Evolutionary conservation across 2,113 vertebrate species (phyloP), one percentile per base, ranked within the genome.

Genomic region (Mirza zaza): DNA sequence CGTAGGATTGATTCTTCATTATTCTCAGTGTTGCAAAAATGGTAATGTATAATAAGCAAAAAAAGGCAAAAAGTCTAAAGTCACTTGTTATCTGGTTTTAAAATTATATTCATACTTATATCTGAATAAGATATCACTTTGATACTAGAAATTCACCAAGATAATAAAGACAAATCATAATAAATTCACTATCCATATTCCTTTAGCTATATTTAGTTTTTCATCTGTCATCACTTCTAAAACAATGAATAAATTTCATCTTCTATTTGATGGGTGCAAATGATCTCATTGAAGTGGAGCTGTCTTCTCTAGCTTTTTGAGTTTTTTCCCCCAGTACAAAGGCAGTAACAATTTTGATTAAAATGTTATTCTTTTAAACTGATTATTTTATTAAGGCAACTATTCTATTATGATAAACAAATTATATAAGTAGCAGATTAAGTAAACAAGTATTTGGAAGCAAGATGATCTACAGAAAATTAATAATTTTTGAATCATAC

Each of bases 1-100:
- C 32, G 63, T 23, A 55, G 29, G 32, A 86, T 23, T 12, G 45
- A 61, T 5, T 87, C 12, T 81, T 83, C 50, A 76, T 87, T 95
- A 42, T 50, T 87, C 20, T 75, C 36, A 76, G 13, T 57, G n/a
- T 45, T 88, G 77, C 27, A 91, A 85, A 96, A 97, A 59, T 91
- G 34, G 32, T 79, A 48, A 70, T 48, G 52, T 36, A 36, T 29
- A 76, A 68, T 67, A 50, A 90, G 17, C 8, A 52, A 75, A 91
- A 91, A 48, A 92, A 50, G 5, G 18, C 20, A 76, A 32, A 81
- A 34, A 80, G 11, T 79, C 15, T 91, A 86, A 90, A 96, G 34
- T 96, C 5, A 68, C 1, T 52, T 91, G 52, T 70, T 55, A 61
- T 25, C 91, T 88, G 4, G 10, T 21, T 90, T 91, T 79, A 63